Conservation (phyloP, 2,797 vertebrate genomes). For the Melanotaenia maccullochi region DNA sequence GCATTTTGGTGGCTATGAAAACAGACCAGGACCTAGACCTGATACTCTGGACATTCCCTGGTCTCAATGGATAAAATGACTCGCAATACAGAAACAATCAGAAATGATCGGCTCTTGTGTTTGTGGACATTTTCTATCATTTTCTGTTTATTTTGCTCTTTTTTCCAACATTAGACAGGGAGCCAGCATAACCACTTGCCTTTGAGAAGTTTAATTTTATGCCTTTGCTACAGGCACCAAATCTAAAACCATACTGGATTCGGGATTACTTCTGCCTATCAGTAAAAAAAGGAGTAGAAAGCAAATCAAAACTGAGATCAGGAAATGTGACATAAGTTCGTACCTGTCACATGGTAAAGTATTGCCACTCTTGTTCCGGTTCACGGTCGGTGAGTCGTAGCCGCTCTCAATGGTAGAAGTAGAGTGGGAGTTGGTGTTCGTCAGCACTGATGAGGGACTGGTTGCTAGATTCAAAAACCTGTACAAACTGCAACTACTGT, state of each 20-base stretch:
- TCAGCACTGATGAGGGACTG: slow-evolving; percentile 42
- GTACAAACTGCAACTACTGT: slow-evolving; percentile 94
- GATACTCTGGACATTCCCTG: too few relatives aligned
- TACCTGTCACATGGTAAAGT: slow-evolving; percentile 74
- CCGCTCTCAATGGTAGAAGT: slow-evolving; percentile 77
- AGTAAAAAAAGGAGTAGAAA: slow-evolving; percentile 31
- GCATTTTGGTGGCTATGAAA: too few relatives aligned
- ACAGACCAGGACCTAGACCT: too few relatives aligned
- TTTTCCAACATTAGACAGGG: too few relatives aligned
- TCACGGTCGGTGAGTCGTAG: slow-evolving; percentile 70
- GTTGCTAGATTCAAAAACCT: slow-evolving; percentile 83
- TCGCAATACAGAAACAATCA: too few relatives aligned
- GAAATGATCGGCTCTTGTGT: too few relatives aligned
- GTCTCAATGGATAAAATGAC: too few relatives aligned
- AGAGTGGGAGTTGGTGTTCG: slow-evolving; percentile 53
- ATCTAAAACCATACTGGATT: slow-evolving; percentile 33
- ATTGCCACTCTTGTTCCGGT: slow-evolving; percentile 65
- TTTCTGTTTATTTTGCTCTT: too few relatives aligned
- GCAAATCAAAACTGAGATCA: slow-evolving; percentile 29
- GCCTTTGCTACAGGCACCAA: slow-evolving; percentile 14
- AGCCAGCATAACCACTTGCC: slow-evolving; percentile 6
- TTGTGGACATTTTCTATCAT: too few relatives aligned
- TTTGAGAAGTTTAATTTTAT: slow-evolving; percentile 20
- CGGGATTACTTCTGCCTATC: slow-evolving; percentile 35
- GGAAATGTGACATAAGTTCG: slow-evolving; percentile 16